Evolutionary conservation across 2,797 vertebrate genomes (phyloP).

Genomic region (Argya squamiceps): DNA sequence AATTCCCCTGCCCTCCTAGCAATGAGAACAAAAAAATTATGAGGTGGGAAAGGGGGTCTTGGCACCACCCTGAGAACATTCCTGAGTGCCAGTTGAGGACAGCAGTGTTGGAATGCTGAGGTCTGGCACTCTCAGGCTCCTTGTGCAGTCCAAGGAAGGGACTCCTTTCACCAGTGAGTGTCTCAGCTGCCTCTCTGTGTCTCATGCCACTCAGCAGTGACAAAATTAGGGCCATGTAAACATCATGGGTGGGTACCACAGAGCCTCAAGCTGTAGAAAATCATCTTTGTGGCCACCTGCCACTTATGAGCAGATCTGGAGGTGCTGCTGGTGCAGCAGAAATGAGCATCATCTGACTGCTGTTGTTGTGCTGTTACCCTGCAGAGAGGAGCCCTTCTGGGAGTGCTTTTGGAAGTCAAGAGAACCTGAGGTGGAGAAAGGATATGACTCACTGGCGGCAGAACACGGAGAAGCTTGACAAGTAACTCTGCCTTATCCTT

Average conservation of each 20-base stretch:
- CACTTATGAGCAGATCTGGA: neutral
- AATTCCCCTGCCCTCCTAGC: neutral
- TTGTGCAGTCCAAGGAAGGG: neutral
- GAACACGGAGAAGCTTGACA: conserved; percentile 98
- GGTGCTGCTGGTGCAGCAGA: neutral
- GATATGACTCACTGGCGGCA: conserved; percentile 99
- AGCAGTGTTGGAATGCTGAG: neutral
- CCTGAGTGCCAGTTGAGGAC: neutral
- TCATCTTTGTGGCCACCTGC: neutral
- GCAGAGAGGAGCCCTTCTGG: conserved; percentile 97
- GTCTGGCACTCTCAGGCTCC: neutral
- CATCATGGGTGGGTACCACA: neutral
- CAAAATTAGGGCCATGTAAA: neutral
- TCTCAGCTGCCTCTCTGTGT: neutral
- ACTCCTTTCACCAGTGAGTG: neutral
- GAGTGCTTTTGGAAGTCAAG: conserved; percentile 97
- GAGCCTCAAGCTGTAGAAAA: neutral
- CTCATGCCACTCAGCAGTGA: neutral
- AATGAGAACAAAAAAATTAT: neutral
- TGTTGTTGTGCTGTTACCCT: neutral
- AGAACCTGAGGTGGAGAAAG: conserved; percentile 97
- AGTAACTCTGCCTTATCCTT: conserved; percentile 81
- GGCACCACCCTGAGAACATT: neutral
- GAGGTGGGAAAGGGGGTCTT: neutral
- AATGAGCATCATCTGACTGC: neutral